Evolutionary conservation across 2,797 vertebrate species (phyloP).

Genomic region (Erethizon dorsatum): DNA sequence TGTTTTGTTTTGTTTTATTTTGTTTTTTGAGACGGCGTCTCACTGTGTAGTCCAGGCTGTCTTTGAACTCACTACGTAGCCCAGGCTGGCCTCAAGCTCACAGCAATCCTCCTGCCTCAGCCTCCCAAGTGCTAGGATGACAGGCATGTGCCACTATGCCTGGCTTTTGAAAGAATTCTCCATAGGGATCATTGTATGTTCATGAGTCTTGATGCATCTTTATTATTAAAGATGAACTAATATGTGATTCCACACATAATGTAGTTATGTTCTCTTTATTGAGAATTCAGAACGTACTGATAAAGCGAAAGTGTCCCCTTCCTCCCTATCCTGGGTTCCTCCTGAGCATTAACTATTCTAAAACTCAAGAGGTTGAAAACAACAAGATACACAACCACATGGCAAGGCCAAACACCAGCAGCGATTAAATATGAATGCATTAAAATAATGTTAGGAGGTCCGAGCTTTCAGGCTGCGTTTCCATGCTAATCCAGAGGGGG

Average conservation of each 20-base stretch:
- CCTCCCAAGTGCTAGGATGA: not conserved
- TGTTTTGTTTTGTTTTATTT: not conserved
- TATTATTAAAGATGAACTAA: conserved; percentile 10
- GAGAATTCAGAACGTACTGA: not conserved
- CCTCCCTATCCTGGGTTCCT: not conserved
- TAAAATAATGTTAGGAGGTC: not conserved
- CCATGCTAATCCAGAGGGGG: not conserved
- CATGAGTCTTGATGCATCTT: not conserved
- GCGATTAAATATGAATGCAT: not conserved
- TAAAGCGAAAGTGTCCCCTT: conserved; percentile 3
- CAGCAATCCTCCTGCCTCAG: not conserved
- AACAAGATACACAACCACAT: not conserved
- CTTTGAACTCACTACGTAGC: not conserved
- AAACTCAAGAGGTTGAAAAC: not conserved
- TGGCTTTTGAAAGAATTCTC: not conserved
- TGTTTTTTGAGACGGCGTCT: not conserved
- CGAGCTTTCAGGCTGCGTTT: not conserved
- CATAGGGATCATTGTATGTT: not conserved
- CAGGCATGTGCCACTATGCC: not conserved
- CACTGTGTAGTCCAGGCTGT: not conserved
- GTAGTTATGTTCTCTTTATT: not conserved
- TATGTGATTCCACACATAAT: not conserved
- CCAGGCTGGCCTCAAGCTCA: not conserved
- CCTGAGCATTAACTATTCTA: not conserved
- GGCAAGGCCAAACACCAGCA: not conserved